Percentiles rank a stretch among this genome's conserved stretches.
Conservation (phyloP, 2,888 invertebrate species). For the Amiota minor region DNA sequence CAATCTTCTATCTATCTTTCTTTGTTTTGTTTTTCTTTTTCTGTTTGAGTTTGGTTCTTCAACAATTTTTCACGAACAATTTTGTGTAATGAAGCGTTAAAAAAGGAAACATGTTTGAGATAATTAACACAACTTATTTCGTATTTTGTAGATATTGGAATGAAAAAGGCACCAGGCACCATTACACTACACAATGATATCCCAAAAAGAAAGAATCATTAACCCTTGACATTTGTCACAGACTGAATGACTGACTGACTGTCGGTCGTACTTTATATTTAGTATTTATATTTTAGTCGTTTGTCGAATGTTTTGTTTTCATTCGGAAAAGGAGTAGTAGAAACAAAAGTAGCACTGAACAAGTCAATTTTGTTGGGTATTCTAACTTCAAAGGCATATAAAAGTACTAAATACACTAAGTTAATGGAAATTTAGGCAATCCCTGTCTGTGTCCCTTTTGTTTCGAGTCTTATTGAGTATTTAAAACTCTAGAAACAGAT, state of each 20-base stretch:
- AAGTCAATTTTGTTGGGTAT: slow-evolving; percentile 17
- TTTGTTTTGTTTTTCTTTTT: background rate
- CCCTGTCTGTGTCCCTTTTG: background rate
- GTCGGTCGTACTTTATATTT: too few species aligned
- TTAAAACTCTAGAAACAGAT: slow-evolving; percentile 3
- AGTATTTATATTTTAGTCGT: too few species aligned
- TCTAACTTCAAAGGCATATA: background rate
- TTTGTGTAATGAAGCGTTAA: slow-evolving; percentile 29
- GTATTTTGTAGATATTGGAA: background rate
- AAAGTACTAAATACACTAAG: background rate
- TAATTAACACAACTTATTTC: slow-evolving; percentile 28
- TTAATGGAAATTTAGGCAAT: background rate
- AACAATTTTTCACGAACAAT: background rate
- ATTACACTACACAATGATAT: background rate
- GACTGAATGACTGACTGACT: background rate
- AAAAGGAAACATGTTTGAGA: slow-evolving; percentile 28
- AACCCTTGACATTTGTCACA: slow-evolving; percentile 27
- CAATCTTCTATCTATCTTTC: background rate
- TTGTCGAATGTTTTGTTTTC: too few species aligned
- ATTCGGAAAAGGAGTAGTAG: background rate
- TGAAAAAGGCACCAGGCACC: background rate
- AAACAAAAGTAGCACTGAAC: slow-evolving; percentile 1
- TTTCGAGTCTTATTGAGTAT: background rate
- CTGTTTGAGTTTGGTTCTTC: background rate
- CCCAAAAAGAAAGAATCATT: slow-evolving; percentile 9